phyloP scores from a whole-genome alignment of 2,113 vertebrate species.

The Smithornis capensis region DNA sequence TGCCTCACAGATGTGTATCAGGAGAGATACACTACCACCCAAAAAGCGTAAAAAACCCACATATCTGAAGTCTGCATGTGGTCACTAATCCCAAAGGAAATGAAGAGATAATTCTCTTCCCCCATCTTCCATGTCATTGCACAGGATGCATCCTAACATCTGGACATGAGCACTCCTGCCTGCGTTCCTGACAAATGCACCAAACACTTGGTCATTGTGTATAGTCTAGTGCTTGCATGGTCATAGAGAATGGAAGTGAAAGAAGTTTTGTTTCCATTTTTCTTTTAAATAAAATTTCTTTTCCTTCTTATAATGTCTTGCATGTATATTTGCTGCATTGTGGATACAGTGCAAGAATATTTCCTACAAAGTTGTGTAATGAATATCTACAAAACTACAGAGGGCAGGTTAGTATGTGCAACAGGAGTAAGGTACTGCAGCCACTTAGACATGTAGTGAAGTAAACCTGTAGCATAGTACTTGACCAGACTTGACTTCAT shows the following conservation, averaged over 20 bases:
- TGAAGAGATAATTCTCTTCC: neutral
- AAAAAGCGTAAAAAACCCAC: too few species aligned
- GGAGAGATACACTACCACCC: neutral
- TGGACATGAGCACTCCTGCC: neutral
- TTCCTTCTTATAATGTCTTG: neutral
- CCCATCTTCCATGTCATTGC: neutral
- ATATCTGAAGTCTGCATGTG: neutral
- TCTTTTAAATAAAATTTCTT: neutral
- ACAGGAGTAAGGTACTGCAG: neutral
- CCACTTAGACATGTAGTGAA: fast-evolving
- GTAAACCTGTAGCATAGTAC: neutral
- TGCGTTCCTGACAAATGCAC: neutral
- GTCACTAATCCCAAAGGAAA: neutral
- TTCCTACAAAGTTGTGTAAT: neutral
- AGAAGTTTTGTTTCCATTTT: neutral
- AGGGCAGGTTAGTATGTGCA: neutral
- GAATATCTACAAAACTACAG: neutral
- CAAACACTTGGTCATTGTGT: neutral
- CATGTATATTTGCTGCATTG: neutral
- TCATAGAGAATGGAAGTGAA: neutral
- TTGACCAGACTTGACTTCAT: neutral
- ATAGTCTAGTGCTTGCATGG: neutral
- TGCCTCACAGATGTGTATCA: neutral
- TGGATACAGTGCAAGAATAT: neutral
- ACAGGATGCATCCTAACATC: neutral